Base-by-base conservation (phyloP, 53 echinoderm and acorn worm genomes). In the Mesocentrotus franciscanus region DNA sequence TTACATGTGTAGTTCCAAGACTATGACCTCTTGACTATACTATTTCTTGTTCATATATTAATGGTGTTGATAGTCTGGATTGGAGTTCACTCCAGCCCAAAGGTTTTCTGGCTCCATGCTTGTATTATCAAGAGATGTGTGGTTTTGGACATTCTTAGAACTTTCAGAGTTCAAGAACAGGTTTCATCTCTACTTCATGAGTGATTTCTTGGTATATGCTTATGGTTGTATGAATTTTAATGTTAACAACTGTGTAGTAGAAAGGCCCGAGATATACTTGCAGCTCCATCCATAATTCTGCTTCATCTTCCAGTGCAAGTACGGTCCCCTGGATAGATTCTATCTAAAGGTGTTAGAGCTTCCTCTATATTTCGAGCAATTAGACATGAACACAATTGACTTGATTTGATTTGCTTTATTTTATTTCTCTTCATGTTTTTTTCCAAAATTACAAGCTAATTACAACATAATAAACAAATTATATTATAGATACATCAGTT, bases 11-110 rank as follows among this genome's bases (percentile, higher is more conserved):
- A 3, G 39, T 32, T 39, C 18, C 20, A 39, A 36, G 35, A 79
- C 35, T 36, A 79, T 79, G 79, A 79, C 79, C 79, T 79, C 79
- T 79, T 79, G 79, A 79, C 17, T 79, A 39, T 79, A 79, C 39
- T 79, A 79, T 79, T 79, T 79, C 79, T 72, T 79, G 79, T 79
- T 79, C 39, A 39, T 79, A 17, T 18, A 79, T 79, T 4, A 75
- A 32, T 35, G 39, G 79, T 79, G 79, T 79, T 79, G 79, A 79
- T 36, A 39, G 79, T 20, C 6, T 35, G 79, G 79, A 79, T 79
- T 18, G 15, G 4, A 18, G 79, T 17, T 35, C 27, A 17, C 33
- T 39, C 79, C 39, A 36, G 39, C 79, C 79, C 17, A 79, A 14
- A 1, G 79, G 79, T 14, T 35, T 36, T 39, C 79, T 79, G 79